Percentiles rank a stretch among this genome's conserved stretches.
Conservation (phyloP, 1,140 invertebrate genomes). For the Brachionus sp. region DNA sequence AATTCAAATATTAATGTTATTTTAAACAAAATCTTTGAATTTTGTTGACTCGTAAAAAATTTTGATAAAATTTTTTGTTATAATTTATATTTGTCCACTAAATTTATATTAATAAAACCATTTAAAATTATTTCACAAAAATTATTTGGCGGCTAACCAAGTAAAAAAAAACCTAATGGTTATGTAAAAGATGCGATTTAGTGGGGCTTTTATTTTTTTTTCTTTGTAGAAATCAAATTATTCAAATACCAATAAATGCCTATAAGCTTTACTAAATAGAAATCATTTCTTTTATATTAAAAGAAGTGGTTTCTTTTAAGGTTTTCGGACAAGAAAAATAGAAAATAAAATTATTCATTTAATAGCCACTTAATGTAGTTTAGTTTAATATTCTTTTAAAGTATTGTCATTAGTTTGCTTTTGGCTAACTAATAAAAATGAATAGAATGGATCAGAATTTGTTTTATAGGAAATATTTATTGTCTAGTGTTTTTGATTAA, state of each 20-base stretch:
- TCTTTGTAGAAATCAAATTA: not conserved
- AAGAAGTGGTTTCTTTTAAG: slow-evolving; percentile 1
- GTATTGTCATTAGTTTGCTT: not conserved
- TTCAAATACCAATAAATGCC: slow-evolving; percentile 9
- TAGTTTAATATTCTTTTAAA: not conserved
- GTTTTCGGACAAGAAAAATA: slow-evolving; percentile 28
- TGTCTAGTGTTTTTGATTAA: not conserved
- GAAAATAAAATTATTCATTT: not conserved
- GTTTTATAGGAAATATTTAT: not conserved
- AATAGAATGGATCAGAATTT: not conserved
- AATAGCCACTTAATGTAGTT: slow-evolving; percentile 19
- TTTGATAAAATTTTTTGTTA: not conserved
- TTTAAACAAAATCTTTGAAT: not conserved
- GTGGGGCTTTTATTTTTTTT: slow-evolving; percentile 1
- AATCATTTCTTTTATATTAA: not conserved
- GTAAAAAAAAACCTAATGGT: not conserved
- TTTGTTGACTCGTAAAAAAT: slow-evolving; percentile 13
- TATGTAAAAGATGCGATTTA: slow-evolving; percentile 1
- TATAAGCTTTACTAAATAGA: not conserved
- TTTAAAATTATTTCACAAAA: not conserved
- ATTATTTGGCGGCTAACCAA: not conserved
- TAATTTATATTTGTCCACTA: not conserved
- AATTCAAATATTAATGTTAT: not conserved
- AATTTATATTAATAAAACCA: slow-evolving; percentile 15
- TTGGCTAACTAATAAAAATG: not conserved